Evolutionary conservation across 2,113 vertebrate species (phyloP).

Genomic region (Vombatus ursinus): DNA sequence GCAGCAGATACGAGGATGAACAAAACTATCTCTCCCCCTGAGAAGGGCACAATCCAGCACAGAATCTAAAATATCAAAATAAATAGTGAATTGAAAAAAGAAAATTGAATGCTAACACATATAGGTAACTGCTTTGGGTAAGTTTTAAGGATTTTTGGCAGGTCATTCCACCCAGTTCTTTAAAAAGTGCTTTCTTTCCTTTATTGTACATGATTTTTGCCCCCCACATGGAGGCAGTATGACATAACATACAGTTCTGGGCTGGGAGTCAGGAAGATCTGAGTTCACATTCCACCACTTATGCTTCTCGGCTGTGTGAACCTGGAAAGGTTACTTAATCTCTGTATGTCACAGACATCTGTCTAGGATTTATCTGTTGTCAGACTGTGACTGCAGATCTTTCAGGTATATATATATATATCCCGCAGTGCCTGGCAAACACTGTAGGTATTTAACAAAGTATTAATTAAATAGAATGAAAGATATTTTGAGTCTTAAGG

Average conservation of each 20-base stretch:
- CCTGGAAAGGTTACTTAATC: background rate
- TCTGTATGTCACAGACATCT: background rate
- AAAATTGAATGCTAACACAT: background rate
- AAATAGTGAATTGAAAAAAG: background rate
- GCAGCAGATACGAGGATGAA: background rate
- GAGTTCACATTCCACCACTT: background rate
- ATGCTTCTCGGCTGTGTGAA: background rate
- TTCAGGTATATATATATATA: background rate
- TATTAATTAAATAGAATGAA: background rate
- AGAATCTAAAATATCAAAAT: background rate
- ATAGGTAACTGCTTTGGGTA: background rate
- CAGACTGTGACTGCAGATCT: background rate
- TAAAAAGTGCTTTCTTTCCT: background rate
- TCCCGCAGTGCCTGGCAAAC: background rate
- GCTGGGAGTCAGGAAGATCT: background rate
- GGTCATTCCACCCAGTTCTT: background rate
- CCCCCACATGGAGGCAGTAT: background rate
- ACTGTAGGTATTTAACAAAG: background rate
- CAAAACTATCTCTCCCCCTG: background rate
- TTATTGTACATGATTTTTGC: background rate
- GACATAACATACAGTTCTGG: background rate
- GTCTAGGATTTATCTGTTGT: background rate
- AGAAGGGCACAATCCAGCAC: background rate
- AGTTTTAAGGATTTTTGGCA: background rate
- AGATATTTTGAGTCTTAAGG: background rate